A percentile compares a stretch with the other conserved stretches of the same genome.
Evolutionary conservation across 2,797 vertebrate genomes (phyloP).

Genomic region (Spinus olivaceus): DNA sequence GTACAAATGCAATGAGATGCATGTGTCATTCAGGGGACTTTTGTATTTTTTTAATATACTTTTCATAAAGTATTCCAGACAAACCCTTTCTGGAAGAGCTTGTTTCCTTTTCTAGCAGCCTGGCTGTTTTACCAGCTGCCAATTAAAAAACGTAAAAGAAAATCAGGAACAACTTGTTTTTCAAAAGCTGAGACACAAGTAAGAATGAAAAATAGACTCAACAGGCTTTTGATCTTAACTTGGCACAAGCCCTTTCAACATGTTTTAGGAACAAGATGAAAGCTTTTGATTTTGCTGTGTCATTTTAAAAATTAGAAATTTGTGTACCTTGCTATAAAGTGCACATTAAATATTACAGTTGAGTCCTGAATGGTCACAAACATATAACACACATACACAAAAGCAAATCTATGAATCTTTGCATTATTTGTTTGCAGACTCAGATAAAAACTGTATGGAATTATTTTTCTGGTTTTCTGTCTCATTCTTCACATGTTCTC

Average conservation of each 20-base stretch:
- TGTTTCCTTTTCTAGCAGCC: background rate
- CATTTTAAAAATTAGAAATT: background rate
- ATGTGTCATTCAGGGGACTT: background rate
- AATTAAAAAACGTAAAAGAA: background rate
- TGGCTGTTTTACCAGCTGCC: background rate
- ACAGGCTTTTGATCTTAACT: background rate
- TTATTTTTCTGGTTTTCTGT: background rate
- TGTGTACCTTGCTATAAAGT: background rate
- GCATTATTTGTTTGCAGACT: background rate
- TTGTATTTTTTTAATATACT: fast-evolving
- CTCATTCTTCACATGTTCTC: background rate
- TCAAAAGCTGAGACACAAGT: background rate
- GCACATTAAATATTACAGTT: background rate
- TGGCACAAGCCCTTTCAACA: background rate
- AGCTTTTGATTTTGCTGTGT: background rate
- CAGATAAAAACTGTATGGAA: background rate
- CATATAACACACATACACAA: background rate
- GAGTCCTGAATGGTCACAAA: background rate
- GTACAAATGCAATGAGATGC: background rate
- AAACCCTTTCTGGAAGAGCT: background rate
- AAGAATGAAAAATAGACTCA: background rate
- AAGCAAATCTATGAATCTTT: background rate
- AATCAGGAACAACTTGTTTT: background rate
- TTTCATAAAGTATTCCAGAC: background rate
- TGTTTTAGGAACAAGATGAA: background rate